Percentiles rank a stretch among this genome's conserved stretches.
Evolutionary conservation across 2,113 vertebrate species (phyloP).

Genomic region (Arenaria interpres): DNA sequence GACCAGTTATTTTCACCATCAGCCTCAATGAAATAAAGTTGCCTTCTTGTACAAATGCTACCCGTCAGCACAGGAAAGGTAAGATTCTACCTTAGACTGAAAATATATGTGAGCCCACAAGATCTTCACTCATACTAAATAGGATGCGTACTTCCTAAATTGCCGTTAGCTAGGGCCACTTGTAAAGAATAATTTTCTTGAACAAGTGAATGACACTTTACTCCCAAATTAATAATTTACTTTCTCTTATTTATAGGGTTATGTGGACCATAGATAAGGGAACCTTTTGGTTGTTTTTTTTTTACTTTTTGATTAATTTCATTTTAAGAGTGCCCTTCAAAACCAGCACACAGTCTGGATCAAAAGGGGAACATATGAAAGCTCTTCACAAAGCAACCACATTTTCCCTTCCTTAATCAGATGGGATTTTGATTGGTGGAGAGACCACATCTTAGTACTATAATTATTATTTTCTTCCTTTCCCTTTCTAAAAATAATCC

Average conservation of each 20-base stretch:
- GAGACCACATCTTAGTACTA: not conserved
- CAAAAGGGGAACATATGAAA: not conserved
- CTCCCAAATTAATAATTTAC: not conserved
- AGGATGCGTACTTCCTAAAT: not conserved
- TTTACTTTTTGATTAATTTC: not conserved
- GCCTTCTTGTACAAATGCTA: not conserved
- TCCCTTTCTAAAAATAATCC: not conserved
- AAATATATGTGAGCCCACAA: not conserved
- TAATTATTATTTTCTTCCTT: not conserved
- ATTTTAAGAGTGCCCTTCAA: not conserved
- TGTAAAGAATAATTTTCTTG: not conserved
- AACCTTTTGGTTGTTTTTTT: not conserved
- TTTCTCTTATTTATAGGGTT: not conserved
- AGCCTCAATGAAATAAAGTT: not conserved
- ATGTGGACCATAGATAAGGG: not conserved
- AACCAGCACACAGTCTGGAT: not conserved
- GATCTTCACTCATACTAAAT: not conserved
- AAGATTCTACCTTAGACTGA: not conserved
- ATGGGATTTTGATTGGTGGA: not conserved
- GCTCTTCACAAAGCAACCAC: not conserved
- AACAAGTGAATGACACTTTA: not conserved
- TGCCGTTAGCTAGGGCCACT: not conserved
- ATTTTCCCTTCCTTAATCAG: slow-evolving; percentile 15
- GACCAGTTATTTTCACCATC: not conserved
- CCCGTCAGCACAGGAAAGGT: not conserved